Evolutionary conservation across 2,888 invertebrate species (phyloP).

Genomic region (Schizotus pectinicornis): DNA sequence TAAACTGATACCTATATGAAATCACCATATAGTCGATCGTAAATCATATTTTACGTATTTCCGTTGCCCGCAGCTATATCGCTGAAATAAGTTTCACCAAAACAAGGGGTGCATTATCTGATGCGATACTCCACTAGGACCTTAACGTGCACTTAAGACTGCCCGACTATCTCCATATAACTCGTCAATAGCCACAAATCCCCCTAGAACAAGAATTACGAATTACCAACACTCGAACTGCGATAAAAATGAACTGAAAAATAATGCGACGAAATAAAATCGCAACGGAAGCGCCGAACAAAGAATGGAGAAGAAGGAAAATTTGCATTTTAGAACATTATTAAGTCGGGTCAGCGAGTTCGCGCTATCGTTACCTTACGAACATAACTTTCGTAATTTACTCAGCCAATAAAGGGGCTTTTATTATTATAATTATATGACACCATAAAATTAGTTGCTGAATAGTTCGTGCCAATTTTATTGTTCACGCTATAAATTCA

Average conservation of each 20-base stretch:
- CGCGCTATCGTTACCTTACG: slow-evolving; percentile 15
- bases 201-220: slow-evolving; percentile 2
- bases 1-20: slow-evolving; percentile 48
- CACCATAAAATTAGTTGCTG: slow-evolving; percentile 20
- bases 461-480: slow-evolving; percentile 24
- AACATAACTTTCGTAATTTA: slow-evolving; percentile 22
- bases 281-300: slow-evolving; percentile 4
- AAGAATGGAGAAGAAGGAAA: slow-evolving; percentile 9
- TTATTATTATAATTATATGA: slow-evolving; percentile 25
- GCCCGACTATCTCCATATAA: slow-evolving; percentile 18
- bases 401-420: slow-evolving; percentile 21
- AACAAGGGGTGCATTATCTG: slow-evolving; percentile 47
- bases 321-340: slow-evolving; percentile 22
- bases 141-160: slow-evolving; percentile 10
- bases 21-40: slow-evolving; percentile 47
- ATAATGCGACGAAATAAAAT: slow-evolving; percentile 5
- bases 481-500: slow-evolving; percentile 6
- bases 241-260: slow-evolving; percentile 4
- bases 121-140: slow-evolving; percentile 32
- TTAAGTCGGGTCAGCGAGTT: slow-evolving; percentile 4
- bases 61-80: slow-evolving; percentile 44
- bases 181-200: neutral
- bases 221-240: slow-evolving; percentile 2
- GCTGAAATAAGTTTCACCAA: slow-evolving; percentile 43
- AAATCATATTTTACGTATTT: slow-evolving; percentile 54